Conservation (phyloP, 2,113 vertebrate species). For the Vulpes lagopus region DNA sequence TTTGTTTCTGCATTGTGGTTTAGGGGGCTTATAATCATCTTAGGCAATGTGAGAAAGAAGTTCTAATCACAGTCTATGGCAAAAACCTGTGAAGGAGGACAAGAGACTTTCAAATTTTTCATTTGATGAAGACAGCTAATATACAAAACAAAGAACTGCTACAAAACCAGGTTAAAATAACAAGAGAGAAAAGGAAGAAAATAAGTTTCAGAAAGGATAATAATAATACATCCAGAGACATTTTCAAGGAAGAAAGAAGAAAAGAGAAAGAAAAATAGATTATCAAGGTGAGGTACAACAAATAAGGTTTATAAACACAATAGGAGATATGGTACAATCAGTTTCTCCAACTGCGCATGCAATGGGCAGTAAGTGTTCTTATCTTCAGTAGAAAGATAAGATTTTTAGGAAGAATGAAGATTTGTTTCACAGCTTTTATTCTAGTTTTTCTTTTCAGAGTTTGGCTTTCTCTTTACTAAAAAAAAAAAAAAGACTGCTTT, state of each 20-base stretch:
- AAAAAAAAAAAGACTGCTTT: background rate
- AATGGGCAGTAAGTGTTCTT: background rate
- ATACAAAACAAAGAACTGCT: background rate
- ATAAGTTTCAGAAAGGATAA: background rate
- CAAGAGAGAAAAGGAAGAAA: background rate
- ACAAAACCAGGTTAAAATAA: slow-evolving; percentile 29
- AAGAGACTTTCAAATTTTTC: background rate
- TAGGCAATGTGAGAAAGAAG: background rate
- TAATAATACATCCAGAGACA: background rate
- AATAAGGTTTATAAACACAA: background rate
- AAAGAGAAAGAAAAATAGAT: background rate
- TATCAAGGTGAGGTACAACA: background rate
- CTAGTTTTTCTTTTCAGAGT: background rate
- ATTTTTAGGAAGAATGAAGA: background rate
- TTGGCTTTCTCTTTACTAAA: slow-evolving; percentile 45
- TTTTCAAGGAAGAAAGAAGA: background rate
- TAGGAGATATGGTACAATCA: background rate
- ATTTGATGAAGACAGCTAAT: background rate
- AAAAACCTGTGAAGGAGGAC: background rate
- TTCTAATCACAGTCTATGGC: background rate
- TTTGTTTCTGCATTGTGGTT: background rate
- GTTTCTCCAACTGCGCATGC: background rate
- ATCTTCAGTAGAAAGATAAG: background rate
- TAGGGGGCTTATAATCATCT: background rate
- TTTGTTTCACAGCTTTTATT: background rate